A percentile compares a stretch with the other conserved stretches of the same genome.
Conservation (phyloP, 1,140 invertebrate species). For the Solen grandis region DNA sequence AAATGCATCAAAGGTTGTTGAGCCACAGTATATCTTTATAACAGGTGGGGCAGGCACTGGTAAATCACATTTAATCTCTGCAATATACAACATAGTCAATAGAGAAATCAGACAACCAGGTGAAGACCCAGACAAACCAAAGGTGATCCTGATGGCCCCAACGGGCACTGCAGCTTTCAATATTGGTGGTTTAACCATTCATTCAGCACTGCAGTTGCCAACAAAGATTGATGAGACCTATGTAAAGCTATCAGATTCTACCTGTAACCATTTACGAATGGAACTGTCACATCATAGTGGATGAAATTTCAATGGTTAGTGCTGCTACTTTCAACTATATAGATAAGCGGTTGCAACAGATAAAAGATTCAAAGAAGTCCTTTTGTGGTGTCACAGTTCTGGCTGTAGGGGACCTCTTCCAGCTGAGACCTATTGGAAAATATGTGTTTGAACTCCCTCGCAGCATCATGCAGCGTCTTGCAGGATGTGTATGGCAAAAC, state of each 20-base stretch:
- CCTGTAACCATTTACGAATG: slow-evolving; percentile 16
- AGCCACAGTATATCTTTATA: slow-evolving; percentile 36
- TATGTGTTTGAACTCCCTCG: slow-evolving; percentile 30
- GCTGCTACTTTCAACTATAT: slow-evolving; percentile 52
- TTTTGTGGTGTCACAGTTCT: slow-evolving; percentile 61
- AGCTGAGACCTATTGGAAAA: slow-evolving; percentile 36
- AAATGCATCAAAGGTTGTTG: neutral
- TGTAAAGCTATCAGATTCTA: slow-evolving; percentile 29
- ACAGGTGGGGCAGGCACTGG: slow-evolving; percentile 45
- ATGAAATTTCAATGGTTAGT: slow-evolving; percentile 65
- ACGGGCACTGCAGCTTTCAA: slow-evolving; percentile 57
- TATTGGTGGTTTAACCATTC: slow-evolving; percentile 42
- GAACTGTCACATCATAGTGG: too few relatives aligned
- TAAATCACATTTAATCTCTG: slow-evolving; percentile 41
- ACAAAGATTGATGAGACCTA: slow-evolving; percentile 22
- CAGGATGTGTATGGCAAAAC: slow-evolving; percentile 30
- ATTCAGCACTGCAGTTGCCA: slow-evolving; percentile 45
- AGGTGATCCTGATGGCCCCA: slow-evolving; percentile 43
- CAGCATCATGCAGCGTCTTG: slow-evolving; percentile 23
- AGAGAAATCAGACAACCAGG: slow-evolving; percentile 26
- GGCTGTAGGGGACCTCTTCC: slow-evolving; percentile 57
- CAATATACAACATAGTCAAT: slow-evolving; percentile 31
- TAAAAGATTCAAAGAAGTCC: slow-evolving; percentile 46
- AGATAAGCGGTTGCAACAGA: slow-evolving; percentile 55
- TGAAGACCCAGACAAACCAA: slow-evolving; percentile 31